These are phyloP conservation scores for Ondatra zibethicus DNA, from an alignment of 2,113 vertebrate genomes.

Conservation along the genomic window DNA sequence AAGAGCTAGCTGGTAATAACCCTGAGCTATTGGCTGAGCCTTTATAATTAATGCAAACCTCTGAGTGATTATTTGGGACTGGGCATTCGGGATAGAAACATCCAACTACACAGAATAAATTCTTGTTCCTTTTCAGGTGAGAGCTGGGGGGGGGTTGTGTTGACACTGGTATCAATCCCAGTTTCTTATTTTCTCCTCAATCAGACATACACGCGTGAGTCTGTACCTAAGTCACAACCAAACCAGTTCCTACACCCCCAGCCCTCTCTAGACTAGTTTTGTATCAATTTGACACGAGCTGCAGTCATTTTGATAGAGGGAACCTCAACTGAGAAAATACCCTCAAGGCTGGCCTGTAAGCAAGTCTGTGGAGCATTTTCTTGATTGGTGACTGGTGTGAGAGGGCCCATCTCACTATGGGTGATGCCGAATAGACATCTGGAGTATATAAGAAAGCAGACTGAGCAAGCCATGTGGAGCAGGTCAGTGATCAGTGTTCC, in stretches of 20 bases:
- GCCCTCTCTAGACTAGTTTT: not conserved
- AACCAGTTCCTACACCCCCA: not conserved
- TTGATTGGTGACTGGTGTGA: not conserved
- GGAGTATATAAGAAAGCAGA: not conserved
- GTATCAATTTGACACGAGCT: not conserved
- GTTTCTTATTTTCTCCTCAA: not conserved
- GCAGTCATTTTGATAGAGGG: not conserved
- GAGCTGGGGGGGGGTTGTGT: not conserved
- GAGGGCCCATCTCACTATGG: not conserved
- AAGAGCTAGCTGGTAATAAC: too few relatives aligned
- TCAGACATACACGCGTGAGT: not conserved
- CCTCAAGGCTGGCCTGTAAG: not conserved
- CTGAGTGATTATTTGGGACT: too few relatives aligned
- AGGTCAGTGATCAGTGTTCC: not conserved
- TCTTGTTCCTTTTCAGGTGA: not conserved
- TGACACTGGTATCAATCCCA: not conserved
- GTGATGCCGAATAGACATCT: too few relatives aligned
- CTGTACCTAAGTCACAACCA: not conserved
- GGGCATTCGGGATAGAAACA: too few relatives aligned
- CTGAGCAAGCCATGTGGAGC: not conserved
- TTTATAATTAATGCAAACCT: too few relatives aligned
- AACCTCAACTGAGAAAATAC: not conserved
- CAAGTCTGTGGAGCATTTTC: not conserved
- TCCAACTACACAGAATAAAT: not conserved
- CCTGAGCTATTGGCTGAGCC: too few relatives aligned